phyloP scores from a whole-genome alignment of 2,797 vertebrate genomes.

The Galago senegalensis region DNA sequence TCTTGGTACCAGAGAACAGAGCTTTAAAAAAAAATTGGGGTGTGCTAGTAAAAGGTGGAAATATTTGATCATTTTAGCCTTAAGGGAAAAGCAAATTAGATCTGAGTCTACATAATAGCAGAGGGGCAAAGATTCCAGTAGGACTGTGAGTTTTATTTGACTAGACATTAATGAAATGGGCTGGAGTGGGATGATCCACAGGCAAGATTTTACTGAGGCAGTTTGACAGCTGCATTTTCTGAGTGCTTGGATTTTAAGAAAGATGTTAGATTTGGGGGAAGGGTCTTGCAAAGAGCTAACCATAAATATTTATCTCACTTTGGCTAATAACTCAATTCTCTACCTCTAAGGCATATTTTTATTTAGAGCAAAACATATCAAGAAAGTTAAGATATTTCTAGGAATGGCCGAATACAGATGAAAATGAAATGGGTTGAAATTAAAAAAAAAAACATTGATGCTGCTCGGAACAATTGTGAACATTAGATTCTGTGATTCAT shows the following conservation, averaged over 20 bases:
- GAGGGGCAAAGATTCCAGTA: slow-evolving; percentile 16
- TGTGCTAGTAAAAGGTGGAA: slow-evolving; percentile 2
- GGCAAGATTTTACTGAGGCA: slow-evolving; percentile 67
- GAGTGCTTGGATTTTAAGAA: slow-evolving; percentile 55
- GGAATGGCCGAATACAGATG: not conserved
- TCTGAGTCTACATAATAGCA: slow-evolving; percentile 36
- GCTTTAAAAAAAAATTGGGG: not conserved
- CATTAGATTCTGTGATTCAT: slow-evolving; percentile 32
- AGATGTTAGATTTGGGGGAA: slow-evolving; percentile 57
- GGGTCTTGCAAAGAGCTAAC: slow-evolving; percentile 12
- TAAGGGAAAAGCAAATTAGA: slow-evolving; percentile 70
- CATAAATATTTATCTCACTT: slow-evolving; percentile 71
- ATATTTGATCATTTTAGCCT: slow-evolving; percentile 70
- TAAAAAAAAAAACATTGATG: slow-evolving; percentile 22
- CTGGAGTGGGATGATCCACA: not conserved
- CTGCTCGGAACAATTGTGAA: slow-evolving; percentile 41
- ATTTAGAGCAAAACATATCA: slow-evolving; percentile 39
- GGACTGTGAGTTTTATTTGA: slow-evolving; percentile 75
- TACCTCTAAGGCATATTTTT: slow-evolving; percentile 32
- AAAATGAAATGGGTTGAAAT: slow-evolving; percentile 41
- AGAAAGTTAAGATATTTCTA: slow-evolving; percentile 24
- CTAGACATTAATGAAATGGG: slow-evolving; percentile 76
- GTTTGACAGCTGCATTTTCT: slow-evolving; percentile 70
- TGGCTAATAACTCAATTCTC: slow-evolving; percentile 55
- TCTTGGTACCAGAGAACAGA: slow-evolving; percentile 38